Percentiles rank a stretch among this genome's conserved stretches.
phyloP scores from a whole-genome alignment of 2,888 invertebrate genomes.

The Ditula angustiorana region DNA sequence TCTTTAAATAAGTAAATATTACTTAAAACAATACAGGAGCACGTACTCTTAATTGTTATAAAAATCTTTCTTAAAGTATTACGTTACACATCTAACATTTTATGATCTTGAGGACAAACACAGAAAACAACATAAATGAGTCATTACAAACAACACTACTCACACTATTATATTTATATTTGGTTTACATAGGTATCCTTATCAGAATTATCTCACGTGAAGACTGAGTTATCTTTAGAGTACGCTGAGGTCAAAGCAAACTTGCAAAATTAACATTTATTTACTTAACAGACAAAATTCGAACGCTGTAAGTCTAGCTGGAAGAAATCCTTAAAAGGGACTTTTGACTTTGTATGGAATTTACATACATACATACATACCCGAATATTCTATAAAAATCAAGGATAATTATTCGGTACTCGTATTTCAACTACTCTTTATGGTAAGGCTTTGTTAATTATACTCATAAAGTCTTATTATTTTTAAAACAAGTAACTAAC shows the following conservation, averaged over 20 bases:
- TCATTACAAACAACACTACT: neutral
- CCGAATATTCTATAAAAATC: neutral
- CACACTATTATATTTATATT: conserved; percentile 17
- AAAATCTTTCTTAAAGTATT: neutral
- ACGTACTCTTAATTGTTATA: neutral
- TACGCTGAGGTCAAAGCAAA: neutral
- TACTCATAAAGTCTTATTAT: neutral
- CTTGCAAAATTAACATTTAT: neutral
- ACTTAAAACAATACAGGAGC: neutral
- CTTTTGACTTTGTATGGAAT: no score
- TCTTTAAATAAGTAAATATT: neutral
- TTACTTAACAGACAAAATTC: no score
- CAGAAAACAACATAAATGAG: neutral
- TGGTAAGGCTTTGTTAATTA: neutral
- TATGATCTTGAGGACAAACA: neutral
- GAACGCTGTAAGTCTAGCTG: no score
- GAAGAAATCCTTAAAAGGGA: no score
- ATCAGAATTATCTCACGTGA: conserved; percentile 25
- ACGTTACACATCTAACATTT: neutral
- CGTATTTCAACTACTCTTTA: neutral
- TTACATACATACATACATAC: no score
- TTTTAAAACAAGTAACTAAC: no score
- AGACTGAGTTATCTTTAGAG: conserved; percentile 5
- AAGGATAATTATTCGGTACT: no score
- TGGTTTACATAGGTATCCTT: conserved; percentile 16